Evolutionary conservation across 2,888 invertebrate species (phyloP).

Genomic region (Aleiodes testaceus): DNA sequence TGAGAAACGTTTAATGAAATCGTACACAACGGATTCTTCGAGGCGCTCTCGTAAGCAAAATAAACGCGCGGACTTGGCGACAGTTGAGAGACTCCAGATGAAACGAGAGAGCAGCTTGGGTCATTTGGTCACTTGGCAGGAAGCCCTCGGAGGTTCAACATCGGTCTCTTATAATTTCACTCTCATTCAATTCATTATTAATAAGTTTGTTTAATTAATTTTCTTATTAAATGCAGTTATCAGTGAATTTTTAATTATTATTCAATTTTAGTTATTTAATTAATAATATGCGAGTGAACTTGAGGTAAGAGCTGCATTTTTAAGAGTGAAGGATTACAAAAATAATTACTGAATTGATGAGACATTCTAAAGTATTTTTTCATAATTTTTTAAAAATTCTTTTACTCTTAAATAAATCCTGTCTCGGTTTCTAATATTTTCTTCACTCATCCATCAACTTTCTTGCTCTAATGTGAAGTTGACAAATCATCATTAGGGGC

Average conservation of each 20-base stretch:
- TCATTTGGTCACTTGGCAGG: constrained; percentile 42
- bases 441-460: constrained; percentile 2
- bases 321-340: too few relatives aligned
- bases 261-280: constrained; percentile 10
- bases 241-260: not conserved
- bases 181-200: constrained; percentile 15
- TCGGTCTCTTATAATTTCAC: constrained; percentile 32
- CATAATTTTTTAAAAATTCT: too few relatives aligned
- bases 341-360: not conserved
- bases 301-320: too few relatives aligned
- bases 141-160: constrained; percentile 43
- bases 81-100: not conserved
- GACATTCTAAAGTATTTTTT: too few relatives aligned
- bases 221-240: not conserved
- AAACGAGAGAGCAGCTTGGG: constrained; percentile 24
- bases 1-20: constrained; percentile 52
- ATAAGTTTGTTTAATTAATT: not conserved
- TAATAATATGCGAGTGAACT: too few relatives aligned
- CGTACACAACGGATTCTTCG: constrained; percentile 38
- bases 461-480: not conserved
- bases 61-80: not conserved
- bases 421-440: not conserved
- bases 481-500: not conserved
- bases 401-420: not conserved
- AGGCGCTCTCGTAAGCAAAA: constrained; percentile 33